These are phyloP conservation scores for Enteromius viviparus DNA, from an alignment of 2,797 vertebrate genomes.

Conservation along the genomic window DNA sequence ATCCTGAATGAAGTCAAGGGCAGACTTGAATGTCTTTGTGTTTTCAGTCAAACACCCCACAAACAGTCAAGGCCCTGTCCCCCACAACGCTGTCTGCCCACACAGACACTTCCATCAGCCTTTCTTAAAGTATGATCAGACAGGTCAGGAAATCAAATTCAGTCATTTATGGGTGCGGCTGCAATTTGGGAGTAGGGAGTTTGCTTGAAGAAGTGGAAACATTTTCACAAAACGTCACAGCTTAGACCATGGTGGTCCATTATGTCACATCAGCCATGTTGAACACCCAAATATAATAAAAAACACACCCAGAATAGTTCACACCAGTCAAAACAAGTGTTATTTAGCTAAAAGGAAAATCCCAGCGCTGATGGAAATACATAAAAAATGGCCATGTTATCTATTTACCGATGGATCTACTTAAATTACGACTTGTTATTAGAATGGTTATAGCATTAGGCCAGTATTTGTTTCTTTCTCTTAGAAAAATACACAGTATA, in stretches of 20 bases:
- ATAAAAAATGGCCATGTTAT: not conserved
- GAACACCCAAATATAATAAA: slow-evolving; percentile 25
- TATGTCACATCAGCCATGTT: slow-evolving; percentile 41
- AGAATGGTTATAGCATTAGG: not conserved
- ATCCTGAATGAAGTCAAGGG: slow-evolving; percentile 44
- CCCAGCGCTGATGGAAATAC: not conserved
- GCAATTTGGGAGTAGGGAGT: slow-evolving; percentile 40
- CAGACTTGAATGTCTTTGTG: slow-evolving; percentile 23
- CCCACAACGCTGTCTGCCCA: slow-evolving; percentile 26
- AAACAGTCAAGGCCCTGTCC: not conserved
- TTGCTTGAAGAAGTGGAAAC: slow-evolving; percentile 42
- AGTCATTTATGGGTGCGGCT: slow-evolving; percentile 69
- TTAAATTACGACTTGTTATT: not conserved
- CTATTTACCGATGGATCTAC: not conserved
- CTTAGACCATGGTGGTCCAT: slow-evolving; percentile 44
- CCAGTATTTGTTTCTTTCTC: not conserved
- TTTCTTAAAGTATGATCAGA: slow-evolving; percentile 62
- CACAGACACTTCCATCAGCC: slow-evolving; percentile 38
- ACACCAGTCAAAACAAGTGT: not conserved
- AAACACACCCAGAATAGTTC: slow-evolving; percentile 26
- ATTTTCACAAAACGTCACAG: slow-evolving; percentile 46
- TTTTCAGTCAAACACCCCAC: slow-evolving; percentile 26
- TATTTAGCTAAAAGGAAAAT: not conserved
- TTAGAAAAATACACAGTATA: not conserved
- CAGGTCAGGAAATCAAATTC: slow-evolving; percentile 61